Evolutionary conservation across 2,888 invertebrate genomes (phyloP).

Genomic region (Cistogaster globosa): DNA sequence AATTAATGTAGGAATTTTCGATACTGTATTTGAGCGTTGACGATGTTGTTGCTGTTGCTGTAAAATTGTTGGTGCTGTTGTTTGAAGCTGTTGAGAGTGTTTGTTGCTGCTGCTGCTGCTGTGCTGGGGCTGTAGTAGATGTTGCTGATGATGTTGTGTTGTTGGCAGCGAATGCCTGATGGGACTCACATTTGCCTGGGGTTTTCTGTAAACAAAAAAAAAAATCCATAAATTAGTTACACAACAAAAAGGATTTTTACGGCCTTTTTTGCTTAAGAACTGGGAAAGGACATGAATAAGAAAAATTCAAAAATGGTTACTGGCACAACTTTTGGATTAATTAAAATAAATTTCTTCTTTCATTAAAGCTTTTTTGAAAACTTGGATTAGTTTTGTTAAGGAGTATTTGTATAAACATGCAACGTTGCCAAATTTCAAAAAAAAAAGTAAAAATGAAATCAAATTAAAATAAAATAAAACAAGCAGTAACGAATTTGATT

Average conservation of each 20-base stretch:
- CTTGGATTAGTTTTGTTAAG: not conserved
- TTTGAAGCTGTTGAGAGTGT: conserved; percentile 63
- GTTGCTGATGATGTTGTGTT: conserved; percentile 65
- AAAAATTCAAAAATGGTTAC: not conserved
- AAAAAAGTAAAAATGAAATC: conserved; percentile 30
- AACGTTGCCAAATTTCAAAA: conserved; percentile 69
- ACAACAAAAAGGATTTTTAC: not conserved
- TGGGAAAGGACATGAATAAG: not conserved
- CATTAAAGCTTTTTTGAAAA: not conserved
- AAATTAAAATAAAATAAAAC: conserved; percentile 4
- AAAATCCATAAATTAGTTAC: not conserved
- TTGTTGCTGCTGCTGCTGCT: conserved; percentile 76
- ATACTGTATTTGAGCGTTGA: conserved; percentile 83
- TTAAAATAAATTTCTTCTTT: no score
- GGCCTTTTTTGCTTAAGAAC: not conserved
- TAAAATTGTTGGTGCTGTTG: conserved; percentile 72
- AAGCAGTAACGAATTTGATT: not conserved
- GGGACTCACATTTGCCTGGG: conserved; percentile 84
- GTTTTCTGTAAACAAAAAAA: conserved; percentile 84
- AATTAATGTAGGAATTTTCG: conserved; percentile 82
- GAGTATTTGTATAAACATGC: conserved; percentile 40
- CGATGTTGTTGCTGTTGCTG: conserved; percentile 79
- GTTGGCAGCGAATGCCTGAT: conserved; percentile 78
- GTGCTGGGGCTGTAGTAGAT: conserved; percentile 75
- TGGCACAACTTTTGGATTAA: no score